Base-by-base conservation (phyloP, 2,888 invertebrate genomes). In the Panopea generosa region DNA sequence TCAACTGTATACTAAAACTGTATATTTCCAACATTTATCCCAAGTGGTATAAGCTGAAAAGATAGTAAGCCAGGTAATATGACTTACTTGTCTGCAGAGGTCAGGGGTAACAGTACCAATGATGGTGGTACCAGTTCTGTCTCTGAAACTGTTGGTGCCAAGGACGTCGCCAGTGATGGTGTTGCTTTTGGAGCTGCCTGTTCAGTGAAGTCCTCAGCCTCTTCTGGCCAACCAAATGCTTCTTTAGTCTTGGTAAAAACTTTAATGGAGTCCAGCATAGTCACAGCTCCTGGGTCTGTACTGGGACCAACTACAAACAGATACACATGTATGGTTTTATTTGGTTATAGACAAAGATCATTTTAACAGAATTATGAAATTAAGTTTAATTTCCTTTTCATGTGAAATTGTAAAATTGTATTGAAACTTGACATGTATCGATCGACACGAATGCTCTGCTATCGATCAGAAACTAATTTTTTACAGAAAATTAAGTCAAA, bases 201-300 rank as follows among this genome's bases (percentile, higher is more conserved):
- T 50, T 91, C 90, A n/a, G 85, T 84, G 71, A 89, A 90, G 52
- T 98, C 98, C 88, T 98, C 98, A 9, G 95, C 95, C 89, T 99
- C 98, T 91, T 99, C 98, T 0, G 98, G 98, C 99, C 98, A 99
- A 49, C 98, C 98, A 90, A 99, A 98, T 0, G 96, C 94, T 91
- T 98, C 98, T 93, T 99, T 99, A 1, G 97, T 96, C 93, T 98
- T 98, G 0, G 98, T 98, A 91, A 98, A 98, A 22, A 97, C 95
- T 94, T 98, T 98, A 24, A 99, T 95, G 55, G 97, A 97, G 92
- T 99, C 98, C 0, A 99, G 95, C 95, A 98, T 96, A 0, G 96
- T 97, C 4, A 98, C 96, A 50, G 96, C 96, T 38, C 89, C 97
- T 96, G 7, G 96, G 77, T 93, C 93, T 49, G 87, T 84, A 76